Percentiles rank a stretch among this genome's conserved stretches.
These are phyloP conservation scores for Xenopus laevis DNA, from an alignment of 2,113 vertebrate genomes.

Conservation along the genomic window DNA sequence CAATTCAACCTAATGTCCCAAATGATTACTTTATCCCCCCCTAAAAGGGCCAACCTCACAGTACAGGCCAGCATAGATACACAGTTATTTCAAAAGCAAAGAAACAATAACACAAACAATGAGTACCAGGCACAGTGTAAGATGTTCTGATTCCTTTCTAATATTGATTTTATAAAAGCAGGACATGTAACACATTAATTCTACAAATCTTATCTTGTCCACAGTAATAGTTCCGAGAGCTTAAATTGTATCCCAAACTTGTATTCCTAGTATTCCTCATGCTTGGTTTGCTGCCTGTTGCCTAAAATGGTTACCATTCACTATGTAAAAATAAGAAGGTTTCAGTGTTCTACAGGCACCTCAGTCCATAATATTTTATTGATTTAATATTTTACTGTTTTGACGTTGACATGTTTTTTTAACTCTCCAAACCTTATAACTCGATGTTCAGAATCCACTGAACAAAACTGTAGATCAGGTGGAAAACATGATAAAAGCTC, in stretches of 20 bases:
- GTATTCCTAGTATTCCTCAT: slow-evolving; percentile 17
- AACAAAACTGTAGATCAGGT: slow-evolving; percentile 56
- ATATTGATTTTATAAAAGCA: not conserved
- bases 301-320: slow-evolving; percentile 45
- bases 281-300: slow-evolving; percentile 40
- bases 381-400: slow-evolving; percentile 53
- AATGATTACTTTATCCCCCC: too few relatives aligned
- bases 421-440: slow-evolving; percentile 53
- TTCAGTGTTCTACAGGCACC: slow-evolving; percentile 47
- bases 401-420: slow-evolving; percentile 51
- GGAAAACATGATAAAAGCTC: slow-evolving; percentile 66
- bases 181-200: not conserved
- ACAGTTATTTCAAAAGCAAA: too few relatives aligned
- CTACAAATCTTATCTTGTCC: slow-evolving; percentile 31
- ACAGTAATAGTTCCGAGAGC: slow-evolving; percentile 19
- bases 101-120: too few relatives aligned
- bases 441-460: slow-evolving; percentile 56
- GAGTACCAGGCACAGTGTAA: not conserved
- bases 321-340: slow-evolving; percentile 47
- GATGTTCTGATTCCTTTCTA: not conserved
- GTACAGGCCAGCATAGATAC: too few relatives aligned
- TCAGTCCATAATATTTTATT: slow-evolving; percentile 54
- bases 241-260: slow-evolving; percentile 14
- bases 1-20: too few relatives aligned
- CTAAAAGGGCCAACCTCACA: too few relatives aligned